These are phyloP conservation scores for Hippolais icterina DNA, from an alignment of 2,113 vertebrate genomes.

Conservation along the genomic window DNA sequence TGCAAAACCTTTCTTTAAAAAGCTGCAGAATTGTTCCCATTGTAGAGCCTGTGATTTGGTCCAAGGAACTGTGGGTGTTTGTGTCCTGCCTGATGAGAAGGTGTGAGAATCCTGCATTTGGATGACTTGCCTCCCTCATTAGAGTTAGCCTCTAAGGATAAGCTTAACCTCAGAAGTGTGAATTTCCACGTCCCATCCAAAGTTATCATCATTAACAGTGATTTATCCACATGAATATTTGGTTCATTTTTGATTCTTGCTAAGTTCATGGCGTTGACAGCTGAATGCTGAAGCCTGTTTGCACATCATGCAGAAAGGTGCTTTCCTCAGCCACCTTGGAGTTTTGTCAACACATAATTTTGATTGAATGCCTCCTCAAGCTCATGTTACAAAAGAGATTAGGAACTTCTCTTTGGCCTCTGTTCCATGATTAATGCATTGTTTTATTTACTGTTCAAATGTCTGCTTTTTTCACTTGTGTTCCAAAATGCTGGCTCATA, in stretches of 20 bases:
- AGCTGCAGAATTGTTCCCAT: constrained; percentile 9
- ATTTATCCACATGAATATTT: background rate
- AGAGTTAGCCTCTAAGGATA: background rate
- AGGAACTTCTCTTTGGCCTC: background rate
- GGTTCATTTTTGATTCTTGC: background rate
- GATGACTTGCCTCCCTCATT: background rate
- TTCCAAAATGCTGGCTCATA: background rate
- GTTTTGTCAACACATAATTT: background rate
- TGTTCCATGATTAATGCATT: background rate
- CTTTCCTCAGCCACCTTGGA: background rate
- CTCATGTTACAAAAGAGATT: background rate
- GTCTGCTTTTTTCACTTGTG: background rate
- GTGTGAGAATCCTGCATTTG: background rate
- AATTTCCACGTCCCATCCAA: background rate
- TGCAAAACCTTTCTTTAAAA: background rate
- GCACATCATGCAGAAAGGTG: background rate
- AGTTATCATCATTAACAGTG: background rate
- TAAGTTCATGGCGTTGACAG: background rate
- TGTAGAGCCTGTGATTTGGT: background rate
- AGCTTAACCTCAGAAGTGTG: constrained; percentile 4
- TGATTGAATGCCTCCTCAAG: background rate
- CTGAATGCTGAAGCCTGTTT: background rate
- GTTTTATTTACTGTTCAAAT: background rate
- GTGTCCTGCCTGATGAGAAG: background rate
- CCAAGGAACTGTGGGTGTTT: background rate